These are phyloP conservation scores for Aleadryas rufinucha DNA, from an alignment of 2,113 vertebrate species.

Conservation along the genomic window DNA sequence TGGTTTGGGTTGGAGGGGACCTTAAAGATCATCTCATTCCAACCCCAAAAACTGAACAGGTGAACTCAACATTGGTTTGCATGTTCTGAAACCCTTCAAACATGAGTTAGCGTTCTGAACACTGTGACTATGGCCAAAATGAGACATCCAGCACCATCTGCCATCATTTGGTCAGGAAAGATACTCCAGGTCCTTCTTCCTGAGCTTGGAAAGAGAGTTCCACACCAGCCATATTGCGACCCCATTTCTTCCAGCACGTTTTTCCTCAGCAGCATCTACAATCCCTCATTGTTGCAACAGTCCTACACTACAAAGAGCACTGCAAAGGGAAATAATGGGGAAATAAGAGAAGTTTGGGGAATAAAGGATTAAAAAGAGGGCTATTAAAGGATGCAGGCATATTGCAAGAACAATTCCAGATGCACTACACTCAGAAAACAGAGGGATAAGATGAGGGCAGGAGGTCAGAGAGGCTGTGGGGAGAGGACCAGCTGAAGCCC, in stretches of 20 bases:
- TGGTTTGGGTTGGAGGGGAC: neutral
- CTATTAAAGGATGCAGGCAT: neutral
- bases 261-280: neutral
- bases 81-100: neutral
- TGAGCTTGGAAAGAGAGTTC: neutral
- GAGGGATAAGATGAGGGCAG: neutral
- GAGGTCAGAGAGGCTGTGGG: neutral
- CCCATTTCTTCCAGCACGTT: neutral
- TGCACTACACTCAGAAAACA: neutral
- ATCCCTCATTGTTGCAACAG: neutral
- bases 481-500: neutral
- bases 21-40: neutral
- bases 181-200: neutral
- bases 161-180: neutral
- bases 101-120: neutral
- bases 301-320: neutral
- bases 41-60: neutral
- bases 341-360: neutral
- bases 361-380: neutral
- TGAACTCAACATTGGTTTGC: neutral
- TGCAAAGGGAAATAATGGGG: neutral
- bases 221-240: neutral
- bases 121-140: neutral
- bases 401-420: neutral
- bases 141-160: neutral